phyloP scores from a whole-genome alignment of 2,797 vertebrate genomes.

The Myotis findleyi region DNA sequence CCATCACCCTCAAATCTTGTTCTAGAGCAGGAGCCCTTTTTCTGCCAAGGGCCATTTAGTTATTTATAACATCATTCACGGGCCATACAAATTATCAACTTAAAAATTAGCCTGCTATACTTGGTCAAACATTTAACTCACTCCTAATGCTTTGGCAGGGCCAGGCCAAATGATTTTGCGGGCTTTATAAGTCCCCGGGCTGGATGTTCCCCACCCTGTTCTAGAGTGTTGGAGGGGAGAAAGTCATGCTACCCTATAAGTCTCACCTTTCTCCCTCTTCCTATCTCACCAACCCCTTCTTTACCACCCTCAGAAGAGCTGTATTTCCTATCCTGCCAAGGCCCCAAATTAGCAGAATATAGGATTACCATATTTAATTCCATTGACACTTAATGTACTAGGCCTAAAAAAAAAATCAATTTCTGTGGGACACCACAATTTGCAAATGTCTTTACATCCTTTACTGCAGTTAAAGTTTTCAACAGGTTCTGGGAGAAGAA shows the following conservation, averaged over 20 bases:
- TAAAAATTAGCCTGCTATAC: too few species aligned
- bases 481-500: neutral
- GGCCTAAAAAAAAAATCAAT: neutral
- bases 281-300: neutral
- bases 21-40: too few species aligned
- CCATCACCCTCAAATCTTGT: neutral
- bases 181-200: too few species aligned
- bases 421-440: neutral
- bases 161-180: too few species aligned
- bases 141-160: too few species aligned
- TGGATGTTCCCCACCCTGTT: neutral
- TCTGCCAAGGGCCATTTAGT: too few species aligned
- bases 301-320: neutral
- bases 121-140: too few species aligned
- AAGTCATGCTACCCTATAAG: neutral
- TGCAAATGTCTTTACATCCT: neutral
- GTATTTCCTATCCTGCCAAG: neutral
- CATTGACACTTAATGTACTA: neutral
- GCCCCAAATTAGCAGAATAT: neutral
- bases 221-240: neutral
- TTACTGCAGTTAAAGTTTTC: neutral
- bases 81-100: too few species aligned
- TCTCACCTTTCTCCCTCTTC: neutral
- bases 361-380: neutral
- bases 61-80: too few species aligned